phyloP scores from a whole-genome alignment of 2,113 vertebrate species.

The Lepus europaeus region DNA sequence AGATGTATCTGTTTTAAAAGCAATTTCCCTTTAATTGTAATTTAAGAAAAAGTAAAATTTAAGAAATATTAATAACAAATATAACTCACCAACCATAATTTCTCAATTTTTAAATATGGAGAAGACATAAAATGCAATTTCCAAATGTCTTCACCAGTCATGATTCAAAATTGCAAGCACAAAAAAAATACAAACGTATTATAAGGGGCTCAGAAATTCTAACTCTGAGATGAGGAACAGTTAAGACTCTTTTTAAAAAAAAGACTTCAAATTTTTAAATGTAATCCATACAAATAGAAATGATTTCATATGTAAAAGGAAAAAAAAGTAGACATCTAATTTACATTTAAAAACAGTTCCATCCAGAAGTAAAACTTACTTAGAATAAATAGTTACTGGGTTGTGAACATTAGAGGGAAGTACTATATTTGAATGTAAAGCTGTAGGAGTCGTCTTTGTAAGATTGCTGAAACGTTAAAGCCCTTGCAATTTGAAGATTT shows the following conservation, averaged over 20 bases:
- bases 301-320: neutral
- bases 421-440: neutral
- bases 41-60: neutral
- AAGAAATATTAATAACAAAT: neutral
- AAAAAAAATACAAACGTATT: neutral
- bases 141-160: neutral
- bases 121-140: neutral
- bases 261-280: slow-evolving; percentile 11
- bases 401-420: neutral
- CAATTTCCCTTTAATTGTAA: neutral
- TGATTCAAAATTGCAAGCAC: neutral
- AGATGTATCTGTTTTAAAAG: neutral
- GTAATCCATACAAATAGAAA: neutral
- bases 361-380: slow-evolving; percentile 21
- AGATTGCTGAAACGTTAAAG: neutral
- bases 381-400: neutral
- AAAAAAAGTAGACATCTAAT: slow-evolving; percentile 18
- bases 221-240: neutral
- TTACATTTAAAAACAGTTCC: neutral
- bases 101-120: neutral
- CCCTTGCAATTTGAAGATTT: neutral
- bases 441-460: neutral
- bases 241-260: neutral
- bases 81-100: neutral
- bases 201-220: neutral